phyloP scores from a whole-genome alignment of 1,140 invertebrate genomes.

The Drosophila nigromelanica region DNA sequence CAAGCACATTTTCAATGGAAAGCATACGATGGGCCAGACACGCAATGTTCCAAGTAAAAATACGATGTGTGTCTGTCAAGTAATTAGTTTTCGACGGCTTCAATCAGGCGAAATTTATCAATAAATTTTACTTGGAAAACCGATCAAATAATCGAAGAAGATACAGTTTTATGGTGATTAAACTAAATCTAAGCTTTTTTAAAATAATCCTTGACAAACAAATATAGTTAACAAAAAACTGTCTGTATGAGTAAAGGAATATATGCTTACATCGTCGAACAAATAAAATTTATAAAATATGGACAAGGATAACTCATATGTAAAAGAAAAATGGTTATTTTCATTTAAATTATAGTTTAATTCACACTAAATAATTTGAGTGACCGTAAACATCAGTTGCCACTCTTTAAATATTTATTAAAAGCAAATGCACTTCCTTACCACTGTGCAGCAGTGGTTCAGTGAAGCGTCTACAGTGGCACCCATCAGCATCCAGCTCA shows the following conservation, averaged over 20 bases:
- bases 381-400: too few relatives aligned
- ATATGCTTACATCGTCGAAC: too few relatives aligned
- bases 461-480: slow-evolving; percentile 36
- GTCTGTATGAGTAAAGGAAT: too few relatives aligned
- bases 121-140: slow-evolving; percentile 5
- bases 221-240: background rate
- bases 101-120: slow-evolving; percentile 12
- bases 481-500: slow-evolving; percentile 12
- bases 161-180: background rate
- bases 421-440: background rate
- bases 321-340: too few relatives aligned
- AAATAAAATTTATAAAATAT: too few relatives aligned
- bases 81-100: slow-evolving; percentile 42
- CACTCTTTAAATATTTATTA: too few relatives aligned
- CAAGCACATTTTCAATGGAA: slow-evolving; percentile 47
- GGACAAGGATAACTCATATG: too few relatives aligned
- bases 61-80: background rate
- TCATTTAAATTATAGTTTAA: too few relatives aligned
- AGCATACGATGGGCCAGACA: slow-evolving; percentile 36
- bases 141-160: slow-evolving; percentile 14
- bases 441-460: slow-evolving; percentile 52
- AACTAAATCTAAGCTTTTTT: background rate
- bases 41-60: background rate
- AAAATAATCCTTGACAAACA: background rate
- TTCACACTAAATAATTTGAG: too few relatives aligned